These are phyloP conservation scores for Cromileptes altivelis DNA, from an alignment of 2,113 vertebrate genomes.

Conservation along the genomic window DNA sequence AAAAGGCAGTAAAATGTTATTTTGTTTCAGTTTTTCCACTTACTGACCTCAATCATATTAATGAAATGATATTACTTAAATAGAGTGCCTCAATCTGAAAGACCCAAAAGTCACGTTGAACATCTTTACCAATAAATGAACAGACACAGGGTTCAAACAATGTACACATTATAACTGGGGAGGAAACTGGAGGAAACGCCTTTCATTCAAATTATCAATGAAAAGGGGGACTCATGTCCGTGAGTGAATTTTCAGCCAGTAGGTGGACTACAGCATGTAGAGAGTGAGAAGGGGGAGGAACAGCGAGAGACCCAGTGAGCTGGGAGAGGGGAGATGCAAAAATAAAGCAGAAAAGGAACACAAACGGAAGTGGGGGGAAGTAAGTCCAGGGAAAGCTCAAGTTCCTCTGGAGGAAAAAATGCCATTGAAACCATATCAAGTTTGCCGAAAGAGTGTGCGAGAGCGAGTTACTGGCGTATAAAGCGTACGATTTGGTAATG, in stretches of 20 bases:
- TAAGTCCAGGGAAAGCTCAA: conserved; percentile 61
- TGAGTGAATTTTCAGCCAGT: conserved; percentile 69
- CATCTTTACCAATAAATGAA: not conserved
- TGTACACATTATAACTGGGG: not conserved
- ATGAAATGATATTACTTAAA: not conserved
- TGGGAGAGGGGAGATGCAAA: conserved; percentile 68
- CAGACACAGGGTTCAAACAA: not conserved
- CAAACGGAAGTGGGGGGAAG: conserved; percentile 70
- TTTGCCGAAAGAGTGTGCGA: conserved; percentile 55
- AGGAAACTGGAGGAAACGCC: conserved; percentile 47
- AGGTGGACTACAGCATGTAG: conserved; percentile 72
- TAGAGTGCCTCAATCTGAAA: not conserved
- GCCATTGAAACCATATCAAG: conserved; percentile 74
- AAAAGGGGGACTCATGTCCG: conserved; percentile 45
- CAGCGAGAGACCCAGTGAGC: conserved; percentile 47
- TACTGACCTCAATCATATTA: not conserved
- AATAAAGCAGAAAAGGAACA: conserved; percentile 69
- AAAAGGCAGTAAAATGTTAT: not conserved
- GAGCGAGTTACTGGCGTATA: conserved; percentile 65
- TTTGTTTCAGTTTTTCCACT: not conserved
- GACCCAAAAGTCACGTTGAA: not conserved
- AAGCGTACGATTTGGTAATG: conserved; percentile 75
- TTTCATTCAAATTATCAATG: conserved; percentile 65
- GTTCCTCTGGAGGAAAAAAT: conserved; percentile 60
- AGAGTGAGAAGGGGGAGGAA: conserved; percentile 56